Base-by-base conservation (phyloP, 1,140 invertebrate genomes). In the Lysiphlebus fabarum region DNA sequence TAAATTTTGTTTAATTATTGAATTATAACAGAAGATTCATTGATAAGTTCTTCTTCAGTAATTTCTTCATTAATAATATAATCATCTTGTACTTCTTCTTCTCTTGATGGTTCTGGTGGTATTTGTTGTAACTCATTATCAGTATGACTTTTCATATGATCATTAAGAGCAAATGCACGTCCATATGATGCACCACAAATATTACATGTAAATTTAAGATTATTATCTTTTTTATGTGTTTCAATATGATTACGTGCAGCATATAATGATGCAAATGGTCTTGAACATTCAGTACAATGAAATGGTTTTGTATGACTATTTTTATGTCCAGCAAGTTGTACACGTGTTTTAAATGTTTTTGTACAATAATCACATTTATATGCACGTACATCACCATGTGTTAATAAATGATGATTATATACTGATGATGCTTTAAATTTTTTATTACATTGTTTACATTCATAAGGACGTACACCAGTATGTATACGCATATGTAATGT, bases 261-360 rank as follows among this genome's bases (percentile, higher is more conserved):
- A 63, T 90, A 90, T 2, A 90, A 67, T 0, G 87, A 87, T 1
- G 87, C 84, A 66, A 90, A 90, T 0, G 87, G 87, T 51, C 89
- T 79, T 41, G 65, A 76, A 70, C 89, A 90, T 57, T 86, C 83
- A 9, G 82, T 84, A 61, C 89, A 90, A 2, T 83, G 82, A 63
- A 88, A 90, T 0, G 89, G 89, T 70, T 90, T 90, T 0, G 85
- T 90, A 62, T 90, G 89, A 14, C 85, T 89, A 64, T 90, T 90
- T 68, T 86, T 89, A 64, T 90, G 89, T 0, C 87, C 87, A 4
- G 86, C 85, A 0, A 90, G 75, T 70, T 90, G 88, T 0, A 90
- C 88, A 0, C 85, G 82, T 0, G 88, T 90, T 66, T 89, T 89
- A 71, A 90, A 90, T 0, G 86, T 83, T 65, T 90, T 90, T 0